Evolutionary conservation across 2,797 vertebrate genomes (phyloP), one percentile per base, ranked within the genome.

Genomic region (Nannoperca australis): DNA sequence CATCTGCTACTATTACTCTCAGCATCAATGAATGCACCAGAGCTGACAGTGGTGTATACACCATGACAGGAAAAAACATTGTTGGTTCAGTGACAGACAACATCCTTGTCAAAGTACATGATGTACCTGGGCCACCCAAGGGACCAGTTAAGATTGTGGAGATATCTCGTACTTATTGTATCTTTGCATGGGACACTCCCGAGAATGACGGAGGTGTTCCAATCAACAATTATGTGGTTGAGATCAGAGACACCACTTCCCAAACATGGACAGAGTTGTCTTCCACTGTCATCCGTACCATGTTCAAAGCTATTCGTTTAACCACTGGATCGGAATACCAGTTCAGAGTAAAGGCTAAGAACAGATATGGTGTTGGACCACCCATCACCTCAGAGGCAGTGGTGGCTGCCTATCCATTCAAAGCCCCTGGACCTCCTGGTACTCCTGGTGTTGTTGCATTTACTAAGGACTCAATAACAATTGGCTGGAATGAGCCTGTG

Each of bases 401-500:
- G 34, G 92, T 98, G 87, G 98, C 98, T 90, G 96, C 93, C 70
- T 99, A 97, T 94, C 98, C 98, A 79, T 99, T 99, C 92, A 99
- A 97, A 89, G 96, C 92, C n/a, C 98, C 98, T 70, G 98, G 98
- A 4, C 98, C 97, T 88, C 98, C 98, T 85, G 98, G 98, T 42
- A 99, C 98, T 71, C 98, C 98, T 70, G 95, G 96, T 73, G 94
- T 98, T 88, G 96, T 96, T 78, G 94, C 96, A 38, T 97, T 98
- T 91, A 97, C 96, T 79, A 99, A 98, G 86, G 97, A 99, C 84
- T 95, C 95, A 50, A 99, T 99, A 91, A 98, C 97, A 63, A 94
- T 99, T 93, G 97, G 97, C 88, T 99, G 98, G 98, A 94, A 99
- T 86, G 98, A 99, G 78, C 98, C 98, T 70, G 95, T 99, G 89